Conservation (phyloP, 2,797 vertebrate genomes). For the Anniella stebbinsi region DNA sequence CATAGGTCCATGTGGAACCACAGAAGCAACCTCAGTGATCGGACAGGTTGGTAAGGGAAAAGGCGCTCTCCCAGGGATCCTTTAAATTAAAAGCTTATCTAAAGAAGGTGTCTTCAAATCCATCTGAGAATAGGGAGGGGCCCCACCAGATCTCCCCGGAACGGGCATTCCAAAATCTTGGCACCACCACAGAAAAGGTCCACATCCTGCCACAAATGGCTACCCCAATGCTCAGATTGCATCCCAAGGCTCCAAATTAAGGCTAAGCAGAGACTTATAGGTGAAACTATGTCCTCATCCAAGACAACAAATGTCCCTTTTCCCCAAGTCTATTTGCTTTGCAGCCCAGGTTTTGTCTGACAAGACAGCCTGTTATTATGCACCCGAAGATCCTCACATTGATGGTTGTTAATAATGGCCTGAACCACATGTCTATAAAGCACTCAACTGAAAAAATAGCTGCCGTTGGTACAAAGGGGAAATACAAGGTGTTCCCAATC, state of each 20-base stretch:
- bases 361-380: not conserved
- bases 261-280: not conserved
- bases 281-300: not conserved
- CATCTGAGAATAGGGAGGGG: not conserved
- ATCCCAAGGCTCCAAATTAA: not conserved
- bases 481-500: not conserved
- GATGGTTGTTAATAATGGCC: not conserved
- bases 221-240: not conserved
- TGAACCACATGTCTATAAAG: not conserved
- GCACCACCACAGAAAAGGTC: not conserved
- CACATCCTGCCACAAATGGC: not conserved
- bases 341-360: not conserved
- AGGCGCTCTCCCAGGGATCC: too few relatives aligned
- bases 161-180: not conserved
- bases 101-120: not conserved
- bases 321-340: not conserved
- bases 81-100: not conserved
- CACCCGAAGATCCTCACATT: not conserved
- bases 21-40: not conserved
- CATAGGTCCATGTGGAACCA: too few relatives aligned
- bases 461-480: not conserved
- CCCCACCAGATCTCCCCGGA: not conserved
- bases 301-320: not conserved
- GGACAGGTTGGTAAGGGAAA: too few relatives aligned
- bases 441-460: slow-evolving; percentile 4